Evolutionary conservation across 2,797 vertebrate species (phyloP).

Genomic region (Paguma larvata): DNA sequence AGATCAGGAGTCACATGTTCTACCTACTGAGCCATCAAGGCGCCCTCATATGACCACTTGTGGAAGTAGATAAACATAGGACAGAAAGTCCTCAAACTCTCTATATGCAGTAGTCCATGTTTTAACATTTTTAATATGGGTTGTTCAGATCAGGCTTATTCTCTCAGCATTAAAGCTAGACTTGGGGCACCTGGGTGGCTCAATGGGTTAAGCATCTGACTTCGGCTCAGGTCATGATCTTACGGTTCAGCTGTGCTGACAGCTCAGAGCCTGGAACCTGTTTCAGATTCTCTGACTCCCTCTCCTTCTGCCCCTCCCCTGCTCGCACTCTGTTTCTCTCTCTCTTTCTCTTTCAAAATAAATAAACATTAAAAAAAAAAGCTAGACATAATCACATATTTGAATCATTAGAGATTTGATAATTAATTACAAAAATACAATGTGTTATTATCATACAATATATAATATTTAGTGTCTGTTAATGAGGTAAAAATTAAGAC

Average conservation of each 20-base stretch:
- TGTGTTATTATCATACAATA: neutral
- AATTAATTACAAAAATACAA: constrained; percentile 30
- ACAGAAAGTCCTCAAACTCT: neutral
- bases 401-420: constrained; percentile 24
- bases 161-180: constrained; percentile 5
- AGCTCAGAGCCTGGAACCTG: too few species aligned
- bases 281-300: too few species aligned
- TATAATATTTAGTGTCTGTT: constrained; percentile 30
- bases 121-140: constrained; percentile 31
- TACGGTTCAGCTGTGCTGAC: too few species aligned
- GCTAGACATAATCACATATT: neutral
- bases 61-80: neutral
- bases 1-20: too few species aligned
- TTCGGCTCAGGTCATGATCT: too few species aligned
- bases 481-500: neutral
- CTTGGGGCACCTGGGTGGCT: neutral
- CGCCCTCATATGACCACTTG: neutral
- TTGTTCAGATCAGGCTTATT: constrained; percentile 8
- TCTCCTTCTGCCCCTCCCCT: too few species aligned
- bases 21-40: too few species aligned
- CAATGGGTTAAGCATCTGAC: too few species aligned
- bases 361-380: neutral
- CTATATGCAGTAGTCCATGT: neutral
- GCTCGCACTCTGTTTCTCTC: too few species aligned
- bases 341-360: too few species aligned